phyloP scores from a whole-genome alignment of 2,797 vertebrate species.

The Scomberomorus guttatus region DNA sequence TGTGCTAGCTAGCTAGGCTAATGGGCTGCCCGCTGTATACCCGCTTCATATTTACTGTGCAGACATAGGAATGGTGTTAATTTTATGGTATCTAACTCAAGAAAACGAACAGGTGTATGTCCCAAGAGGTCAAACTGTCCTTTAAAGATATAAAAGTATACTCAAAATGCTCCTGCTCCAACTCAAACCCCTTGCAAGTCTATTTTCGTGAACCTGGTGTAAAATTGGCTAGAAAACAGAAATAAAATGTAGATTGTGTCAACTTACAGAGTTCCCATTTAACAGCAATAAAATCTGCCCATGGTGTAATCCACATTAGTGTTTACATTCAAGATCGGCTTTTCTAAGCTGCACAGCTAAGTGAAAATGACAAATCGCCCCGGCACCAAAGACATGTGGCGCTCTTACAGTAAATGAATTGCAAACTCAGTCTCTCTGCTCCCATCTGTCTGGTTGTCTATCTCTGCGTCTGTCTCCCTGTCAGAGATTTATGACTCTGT shows the following conservation, averaged over 20 bases:
- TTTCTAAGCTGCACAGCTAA: slow-evolving; percentile 15
- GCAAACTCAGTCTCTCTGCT: slow-evolving; percentile 48
- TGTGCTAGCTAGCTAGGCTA: too few species aligned
- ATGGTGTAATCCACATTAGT: slow-evolving; percentile 2
- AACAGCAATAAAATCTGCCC: background rate
- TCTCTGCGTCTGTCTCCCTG: slow-evolving; percentile 43
- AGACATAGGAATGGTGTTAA: too few species aligned
- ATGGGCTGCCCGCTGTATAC: too few species aligned
- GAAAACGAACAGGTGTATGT: too few species aligned
- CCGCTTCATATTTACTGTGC: too few species aligned
- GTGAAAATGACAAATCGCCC: slow-evolving; percentile 39
- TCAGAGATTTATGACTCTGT: slow-evolving; percentile 59
- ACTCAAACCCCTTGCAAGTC: background rate
- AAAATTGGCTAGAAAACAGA: too few species aligned
- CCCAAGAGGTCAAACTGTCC: too few species aligned
- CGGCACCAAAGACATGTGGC: slow-evolving; percentile 25
- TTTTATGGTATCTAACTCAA: too few species aligned
- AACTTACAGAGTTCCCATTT: background rate
- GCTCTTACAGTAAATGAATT: slow-evolving; percentile 53
- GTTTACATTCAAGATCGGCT: slow-evolving; percentile 13
- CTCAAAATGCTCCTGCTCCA: background rate
- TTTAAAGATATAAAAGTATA: too few species aligned
- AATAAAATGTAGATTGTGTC: background rate
- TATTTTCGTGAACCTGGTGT: background rate
- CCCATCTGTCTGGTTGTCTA: slow-evolving; percentile 46